Percentiles rank a stretch among this genome's conserved stretches.
These are phyloP conservation scores for Lathamus discolor DNA, from an alignment of 2,113 vertebrate genomes.

Conservation along the genomic window DNA sequence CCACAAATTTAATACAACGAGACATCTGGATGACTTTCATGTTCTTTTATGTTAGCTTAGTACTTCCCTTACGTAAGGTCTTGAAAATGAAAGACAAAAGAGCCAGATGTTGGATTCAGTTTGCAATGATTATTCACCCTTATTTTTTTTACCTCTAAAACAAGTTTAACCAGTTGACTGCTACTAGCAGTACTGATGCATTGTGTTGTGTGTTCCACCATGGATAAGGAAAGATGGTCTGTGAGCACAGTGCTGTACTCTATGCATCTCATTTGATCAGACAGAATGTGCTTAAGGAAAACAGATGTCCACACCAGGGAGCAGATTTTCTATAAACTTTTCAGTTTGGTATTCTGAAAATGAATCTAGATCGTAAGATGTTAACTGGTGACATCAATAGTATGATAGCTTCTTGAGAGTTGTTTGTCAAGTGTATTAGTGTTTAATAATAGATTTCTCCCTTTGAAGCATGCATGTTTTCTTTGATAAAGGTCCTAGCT, in stretches of 20 bases:
- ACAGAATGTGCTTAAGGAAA: not conserved
- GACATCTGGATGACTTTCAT: not conserved
- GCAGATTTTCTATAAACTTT: not conserved
- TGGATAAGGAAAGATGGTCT: not conserved
- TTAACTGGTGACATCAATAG: not conserved
- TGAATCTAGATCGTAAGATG: not conserved
- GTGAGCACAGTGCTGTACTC: not conserved
- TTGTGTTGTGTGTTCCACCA: not conserved
- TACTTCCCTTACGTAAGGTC: not conserved
- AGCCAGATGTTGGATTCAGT: not conserved
- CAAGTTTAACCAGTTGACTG: not conserved
- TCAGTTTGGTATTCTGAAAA: not conserved
- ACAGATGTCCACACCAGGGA: not conserved
- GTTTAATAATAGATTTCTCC: not conserved
- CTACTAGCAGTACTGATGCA: not conserved
- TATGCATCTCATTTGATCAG: not conserved
- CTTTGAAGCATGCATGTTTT: not conserved
- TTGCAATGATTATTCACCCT: not conserved
- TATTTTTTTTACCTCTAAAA: not conserved
- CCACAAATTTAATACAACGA: not conserved
- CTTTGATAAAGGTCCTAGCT: not conserved
- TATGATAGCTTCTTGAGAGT: not conserved
- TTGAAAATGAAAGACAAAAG: not conserved
- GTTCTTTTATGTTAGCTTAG: not conserved
- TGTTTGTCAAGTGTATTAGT: not conserved